Conservation (phyloP, 2,113 vertebrate species). For the Macroglossus sobrinus region DNA sequence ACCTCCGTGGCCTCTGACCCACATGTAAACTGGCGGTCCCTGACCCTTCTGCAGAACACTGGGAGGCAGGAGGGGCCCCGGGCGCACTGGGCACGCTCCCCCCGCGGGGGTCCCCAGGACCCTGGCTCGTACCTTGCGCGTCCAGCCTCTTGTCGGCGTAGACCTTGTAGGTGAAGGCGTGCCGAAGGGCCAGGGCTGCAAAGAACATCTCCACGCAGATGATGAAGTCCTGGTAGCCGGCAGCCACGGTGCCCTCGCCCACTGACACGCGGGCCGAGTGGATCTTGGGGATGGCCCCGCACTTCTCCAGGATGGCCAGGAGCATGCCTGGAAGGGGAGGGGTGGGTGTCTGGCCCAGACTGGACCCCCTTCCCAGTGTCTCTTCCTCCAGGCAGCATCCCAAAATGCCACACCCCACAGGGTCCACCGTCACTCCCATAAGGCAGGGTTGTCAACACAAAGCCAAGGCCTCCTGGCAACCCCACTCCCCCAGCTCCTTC, state of each 20-base stretch:
- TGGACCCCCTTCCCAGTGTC: not conserved
- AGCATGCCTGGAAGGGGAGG: constrained; percentile 88
- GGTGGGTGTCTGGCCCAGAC: not conserved
- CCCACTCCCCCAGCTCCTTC: not conserved
- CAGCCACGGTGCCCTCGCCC: constrained; percentile 96
- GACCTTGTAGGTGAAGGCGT: constrained; percentile 95
- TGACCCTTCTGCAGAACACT: not conserved
- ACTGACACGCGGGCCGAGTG: constrained; percentile 89
- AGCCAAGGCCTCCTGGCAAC: not conserved
- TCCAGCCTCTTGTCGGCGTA: constrained; percentile 95
- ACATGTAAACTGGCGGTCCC: not conserved
- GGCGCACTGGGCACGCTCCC: rapidly evolving
- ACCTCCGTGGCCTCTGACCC: not conserved
- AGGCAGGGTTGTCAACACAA: not conserved
- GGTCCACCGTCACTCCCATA: rapidly evolving
- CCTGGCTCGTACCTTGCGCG: constrained; percentile 87
- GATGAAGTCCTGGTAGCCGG: constrained; percentile 99
- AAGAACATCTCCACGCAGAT: constrained; percentile 99
- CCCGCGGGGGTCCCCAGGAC: not conserved
- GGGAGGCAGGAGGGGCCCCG: too few relatives aligned
- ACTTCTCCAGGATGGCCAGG: constrained; percentile 97
- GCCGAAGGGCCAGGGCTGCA: constrained; percentile 92
- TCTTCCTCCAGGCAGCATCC: not conserved
- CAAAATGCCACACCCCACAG: not conserved
- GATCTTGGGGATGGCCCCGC: constrained; percentile 96